phyloP scores from a whole-genome alignment of 1,140 invertebrate species.

The Bactericera cockerelli region DNA sequence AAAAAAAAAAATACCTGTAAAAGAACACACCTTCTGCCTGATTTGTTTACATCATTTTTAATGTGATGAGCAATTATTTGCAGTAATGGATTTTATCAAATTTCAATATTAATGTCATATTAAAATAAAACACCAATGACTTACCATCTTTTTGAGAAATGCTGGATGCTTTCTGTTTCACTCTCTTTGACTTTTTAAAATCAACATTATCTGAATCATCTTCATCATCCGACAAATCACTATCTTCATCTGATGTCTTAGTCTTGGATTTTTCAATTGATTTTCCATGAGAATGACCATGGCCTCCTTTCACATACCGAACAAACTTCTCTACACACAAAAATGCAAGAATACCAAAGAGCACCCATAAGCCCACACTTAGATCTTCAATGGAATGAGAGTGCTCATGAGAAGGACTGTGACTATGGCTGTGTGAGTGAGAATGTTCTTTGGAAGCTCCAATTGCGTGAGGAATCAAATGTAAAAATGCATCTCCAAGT shows the following conservation, averaged over 20 bases:
- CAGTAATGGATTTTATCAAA: no score
- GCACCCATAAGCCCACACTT: constrained; percentile 73
- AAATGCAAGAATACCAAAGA: constrained; percentile 82
- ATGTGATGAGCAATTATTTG: no score
- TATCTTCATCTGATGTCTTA: constrained; percentile 18
- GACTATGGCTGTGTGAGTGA: constrained; percentile 35
- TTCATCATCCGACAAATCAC: constrained; percentile 15
- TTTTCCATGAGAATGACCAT: constrained; percentile 43
- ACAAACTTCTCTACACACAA: constrained; percentile 87
- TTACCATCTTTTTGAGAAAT: no score
- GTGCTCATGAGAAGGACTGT: constrained; percentile 30
- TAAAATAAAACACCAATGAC: no score
- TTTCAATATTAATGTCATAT: no score
- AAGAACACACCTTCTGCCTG: no score
- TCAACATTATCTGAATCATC: constrained; percentile 20
- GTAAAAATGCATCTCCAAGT: constrained; percentile 89
- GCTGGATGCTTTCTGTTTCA: background rate
- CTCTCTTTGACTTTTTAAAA: constrained; percentile 13
- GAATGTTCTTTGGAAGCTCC: constrained; percentile 37
- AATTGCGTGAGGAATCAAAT: constrained; percentile 89
- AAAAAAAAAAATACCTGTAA: no score
- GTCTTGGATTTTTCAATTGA: constrained; percentile 24
- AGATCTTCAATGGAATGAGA: constrained; percentile 49
- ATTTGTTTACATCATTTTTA: no score
- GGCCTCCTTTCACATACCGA: constrained; percentile 67